Conservation (phyloP, 2,888 invertebrate genomes). For the Ashinkailepas kermadecensis region DNA sequence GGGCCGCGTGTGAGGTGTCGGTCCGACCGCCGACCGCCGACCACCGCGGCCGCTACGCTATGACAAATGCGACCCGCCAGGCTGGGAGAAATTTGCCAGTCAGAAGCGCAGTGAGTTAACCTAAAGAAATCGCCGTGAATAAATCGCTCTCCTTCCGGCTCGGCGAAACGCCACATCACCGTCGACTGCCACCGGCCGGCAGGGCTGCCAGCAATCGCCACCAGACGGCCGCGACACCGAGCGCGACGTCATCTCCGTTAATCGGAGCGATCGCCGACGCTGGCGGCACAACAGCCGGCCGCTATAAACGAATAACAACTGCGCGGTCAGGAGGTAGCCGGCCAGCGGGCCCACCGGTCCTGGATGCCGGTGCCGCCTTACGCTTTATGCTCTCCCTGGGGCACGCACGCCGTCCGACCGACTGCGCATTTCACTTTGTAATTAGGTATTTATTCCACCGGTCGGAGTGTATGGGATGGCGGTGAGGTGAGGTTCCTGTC, state of each 20-base stretch:
- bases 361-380: background rate
- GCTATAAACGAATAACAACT: conserved; percentile 5
- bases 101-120: background rate
- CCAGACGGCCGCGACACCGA: background rate
- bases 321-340: background rate
- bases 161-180: background rate
- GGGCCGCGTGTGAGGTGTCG: too few species aligned
- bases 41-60: too few species aligned
- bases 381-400: background rate
- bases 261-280: background rate
- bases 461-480: background rate
- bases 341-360: background rate
- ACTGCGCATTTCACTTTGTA: background rate
- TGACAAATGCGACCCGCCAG: background rate
- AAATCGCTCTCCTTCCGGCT: background rate
- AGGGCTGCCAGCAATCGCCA: background rate
- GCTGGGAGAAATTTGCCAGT: background rate
- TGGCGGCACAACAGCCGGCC: background rate
- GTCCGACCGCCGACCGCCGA: too few species aligned
- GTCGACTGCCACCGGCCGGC: background rate
- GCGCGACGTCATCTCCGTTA: background rate
- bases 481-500: background rate
- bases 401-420: background rate
- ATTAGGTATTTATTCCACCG: background rate
- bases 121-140: background rate